Percentiles rank a stretch among this genome's conserved stretches.
Evolutionary conservation across 1,140 invertebrate genomes (phyloP).

Genomic region (Vanessa atalanta): DNA sequence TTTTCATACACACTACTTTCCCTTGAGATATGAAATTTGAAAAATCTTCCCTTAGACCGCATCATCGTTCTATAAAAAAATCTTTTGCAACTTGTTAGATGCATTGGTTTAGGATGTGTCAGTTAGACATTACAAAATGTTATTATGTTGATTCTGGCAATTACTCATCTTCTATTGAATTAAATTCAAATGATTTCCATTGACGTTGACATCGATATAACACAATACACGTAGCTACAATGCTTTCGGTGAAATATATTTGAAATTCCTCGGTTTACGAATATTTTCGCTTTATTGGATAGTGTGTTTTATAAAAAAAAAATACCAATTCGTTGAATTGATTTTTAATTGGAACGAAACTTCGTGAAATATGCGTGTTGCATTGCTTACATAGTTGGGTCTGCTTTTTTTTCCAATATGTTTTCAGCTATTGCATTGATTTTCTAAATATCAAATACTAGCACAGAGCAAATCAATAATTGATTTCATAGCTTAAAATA

Average conservation of each 20-base stretch:
- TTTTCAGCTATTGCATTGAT: conserved; percentile 17
- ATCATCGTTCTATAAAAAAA: too few relatives aligned
- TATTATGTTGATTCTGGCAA: too few relatives aligned
- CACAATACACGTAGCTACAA: neutral
- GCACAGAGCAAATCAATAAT: too few relatives aligned
- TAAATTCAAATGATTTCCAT: neutral
- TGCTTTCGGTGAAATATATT: neutral
- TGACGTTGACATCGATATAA: neutral
- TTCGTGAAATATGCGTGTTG: conserved; percentile 27
- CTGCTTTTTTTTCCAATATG: conserved; percentile 23
- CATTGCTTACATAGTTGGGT: conserved; percentile 27
- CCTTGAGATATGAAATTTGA: too few relatives aligned
- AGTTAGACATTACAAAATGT: too few relatives aligned
- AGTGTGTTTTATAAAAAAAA: conserved; percentile 21
- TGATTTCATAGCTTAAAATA: too few relatives aligned
- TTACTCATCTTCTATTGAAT: too few relatives aligned
- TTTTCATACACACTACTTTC: too few relatives aligned
- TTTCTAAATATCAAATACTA: conserved; percentile 11
- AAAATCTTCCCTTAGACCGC: too few relatives aligned
- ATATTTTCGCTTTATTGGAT: conserved; percentile 26
- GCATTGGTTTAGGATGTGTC: too few relatives aligned
- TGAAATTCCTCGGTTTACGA: conserved; percentile 12
- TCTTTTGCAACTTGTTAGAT: too few relatives aligned
- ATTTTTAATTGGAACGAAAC: conserved; percentile 36
- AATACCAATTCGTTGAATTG: conserved; percentile 29